These are phyloP conservation scores for Panulirus ornatus DNA, from an alignment of 1,140 invertebrate genomes.

Conservation along the genomic window DNA sequence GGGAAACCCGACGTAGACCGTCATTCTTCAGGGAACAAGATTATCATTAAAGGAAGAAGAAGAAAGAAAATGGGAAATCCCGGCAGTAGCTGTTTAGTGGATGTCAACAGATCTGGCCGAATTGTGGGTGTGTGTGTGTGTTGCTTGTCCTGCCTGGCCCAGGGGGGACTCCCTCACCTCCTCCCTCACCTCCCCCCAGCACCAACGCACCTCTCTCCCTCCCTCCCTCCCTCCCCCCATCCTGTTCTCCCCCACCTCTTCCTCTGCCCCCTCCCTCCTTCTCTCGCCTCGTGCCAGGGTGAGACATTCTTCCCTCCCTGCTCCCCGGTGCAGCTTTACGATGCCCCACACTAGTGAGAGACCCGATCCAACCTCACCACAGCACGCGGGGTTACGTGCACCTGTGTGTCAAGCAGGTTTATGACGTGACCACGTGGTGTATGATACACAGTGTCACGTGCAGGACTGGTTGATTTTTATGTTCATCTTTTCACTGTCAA, in stretches of 20 bases:
- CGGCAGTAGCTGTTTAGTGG: no score
- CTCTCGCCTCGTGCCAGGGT: neutral
- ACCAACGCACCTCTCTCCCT: no score
- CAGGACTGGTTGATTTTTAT: no score
- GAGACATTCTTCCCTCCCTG: neutral
- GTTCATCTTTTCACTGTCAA: no score
- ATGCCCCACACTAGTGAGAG: neutral
- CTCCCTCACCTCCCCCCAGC: slow-evolving; percentile 13
- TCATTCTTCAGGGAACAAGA: no score
- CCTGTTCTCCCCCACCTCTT: neutral
- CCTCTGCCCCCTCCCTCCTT: slow-evolving; percentile 1
- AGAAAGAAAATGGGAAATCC: no score
- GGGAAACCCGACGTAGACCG: no score
- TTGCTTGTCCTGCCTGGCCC: no score
- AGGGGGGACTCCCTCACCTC: neutral
- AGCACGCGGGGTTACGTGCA: neutral
- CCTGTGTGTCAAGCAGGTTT: neutral
- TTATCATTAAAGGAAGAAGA: no score
- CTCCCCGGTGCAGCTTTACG: neutral
- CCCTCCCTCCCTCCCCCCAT: neutral
- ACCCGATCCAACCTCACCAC: neutral
- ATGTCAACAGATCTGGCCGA: no score
- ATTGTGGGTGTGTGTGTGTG: no score
- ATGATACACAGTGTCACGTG: no score
- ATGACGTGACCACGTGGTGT: neutral